phyloP scores from a whole-genome alignment of 1,140 invertebrate genomes.

The Coelopa frigida region DNA sequence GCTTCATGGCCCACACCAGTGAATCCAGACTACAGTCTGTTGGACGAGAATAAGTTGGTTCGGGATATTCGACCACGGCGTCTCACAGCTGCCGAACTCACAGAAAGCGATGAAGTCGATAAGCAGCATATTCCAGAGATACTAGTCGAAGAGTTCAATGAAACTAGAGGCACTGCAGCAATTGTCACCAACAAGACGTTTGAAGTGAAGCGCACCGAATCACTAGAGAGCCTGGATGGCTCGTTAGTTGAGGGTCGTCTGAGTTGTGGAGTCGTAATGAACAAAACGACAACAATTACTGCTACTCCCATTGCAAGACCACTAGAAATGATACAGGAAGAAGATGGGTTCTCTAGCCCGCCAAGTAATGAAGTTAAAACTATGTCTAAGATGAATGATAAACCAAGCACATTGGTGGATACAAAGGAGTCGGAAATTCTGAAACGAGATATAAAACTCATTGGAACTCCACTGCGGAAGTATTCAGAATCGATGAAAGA shows the following conservation, averaged over 20 bases:
- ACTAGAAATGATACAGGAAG: constrained; percentile 31
- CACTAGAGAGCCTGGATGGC: constrained; percentile 13
- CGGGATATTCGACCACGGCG: constrained; percentile 27
- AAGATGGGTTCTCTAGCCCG: constrained; percentile 16
- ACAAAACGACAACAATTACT: constrained; percentile 31
- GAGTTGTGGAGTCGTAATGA: constrained; percentile 12
- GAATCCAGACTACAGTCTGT: neutral
- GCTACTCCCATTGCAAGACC: constrained; percentile 21
- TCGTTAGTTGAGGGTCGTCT: constrained; percentile 18
- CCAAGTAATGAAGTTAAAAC: neutral
- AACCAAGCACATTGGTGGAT: neutral
- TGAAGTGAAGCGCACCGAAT: constrained; percentile 25
- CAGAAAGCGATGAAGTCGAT: neutral
- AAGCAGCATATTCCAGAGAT: constrained; percentile 7
- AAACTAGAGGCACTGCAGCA: constrained; percentile 6
- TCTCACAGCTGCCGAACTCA: constrained; percentile 11
- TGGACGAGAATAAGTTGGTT: neutral
- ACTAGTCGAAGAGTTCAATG: constrained; percentile 7
- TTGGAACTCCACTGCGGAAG: constrained; percentile 36
- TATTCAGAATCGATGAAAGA: constrained; percentile 42
- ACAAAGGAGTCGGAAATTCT: constrained; percentile 16
- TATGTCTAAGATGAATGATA: neutral
- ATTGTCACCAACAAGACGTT: constrained; percentile 30
- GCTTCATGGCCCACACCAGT: constrained; percentile 34
- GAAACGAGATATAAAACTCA: constrained; percentile 30